Evolutionary conservation across 1,140 invertebrate species (phyloP).

Genomic region (Drosophila navojoa): DNA sequence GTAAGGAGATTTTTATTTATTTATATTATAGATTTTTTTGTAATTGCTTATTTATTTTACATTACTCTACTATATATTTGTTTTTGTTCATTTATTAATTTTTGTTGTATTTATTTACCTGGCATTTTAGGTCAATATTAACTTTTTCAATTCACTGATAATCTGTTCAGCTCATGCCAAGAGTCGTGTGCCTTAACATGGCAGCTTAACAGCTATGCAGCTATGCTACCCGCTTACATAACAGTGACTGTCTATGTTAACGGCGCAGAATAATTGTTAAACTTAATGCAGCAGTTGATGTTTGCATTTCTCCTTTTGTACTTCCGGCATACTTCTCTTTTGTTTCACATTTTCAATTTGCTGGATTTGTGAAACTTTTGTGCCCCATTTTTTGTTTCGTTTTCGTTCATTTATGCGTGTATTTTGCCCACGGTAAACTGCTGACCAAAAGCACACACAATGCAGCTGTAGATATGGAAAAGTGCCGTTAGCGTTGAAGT

Average conservation of each 20-base stretch:
- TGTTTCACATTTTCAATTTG: background rate
- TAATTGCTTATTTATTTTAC: too few species aligned
- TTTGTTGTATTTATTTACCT: too few species aligned
- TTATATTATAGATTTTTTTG: too few species aligned
- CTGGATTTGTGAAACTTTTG: background rate
- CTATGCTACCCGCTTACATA: background rate
- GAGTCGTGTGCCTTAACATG: too few species aligned
- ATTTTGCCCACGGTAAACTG: slow-evolving; percentile 13
- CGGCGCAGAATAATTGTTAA: background rate
- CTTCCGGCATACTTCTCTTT: background rate
- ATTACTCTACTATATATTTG: too few species aligned
- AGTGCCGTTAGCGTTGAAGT: slow-evolving; percentile 34
- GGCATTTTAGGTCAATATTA: too few species aligned
- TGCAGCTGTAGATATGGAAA: slow-evolving; percentile 35
- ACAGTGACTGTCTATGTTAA: background rate
- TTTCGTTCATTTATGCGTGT: background rate
- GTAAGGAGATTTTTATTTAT: too few species aligned
- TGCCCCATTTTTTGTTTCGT: background rate
- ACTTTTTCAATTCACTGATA: too few species aligned
- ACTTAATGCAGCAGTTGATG: slow-evolving; percentile 1
- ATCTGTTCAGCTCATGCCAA: too few species aligned
- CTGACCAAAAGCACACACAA: slow-evolving; percentile 22
- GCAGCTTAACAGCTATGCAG: too few species aligned
- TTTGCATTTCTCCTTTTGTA: background rate
- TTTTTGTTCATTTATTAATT: too few species aligned